Conservation (phyloP, 2,888 invertebrate genomes). For the Rhodophaea formosa region DNA sequence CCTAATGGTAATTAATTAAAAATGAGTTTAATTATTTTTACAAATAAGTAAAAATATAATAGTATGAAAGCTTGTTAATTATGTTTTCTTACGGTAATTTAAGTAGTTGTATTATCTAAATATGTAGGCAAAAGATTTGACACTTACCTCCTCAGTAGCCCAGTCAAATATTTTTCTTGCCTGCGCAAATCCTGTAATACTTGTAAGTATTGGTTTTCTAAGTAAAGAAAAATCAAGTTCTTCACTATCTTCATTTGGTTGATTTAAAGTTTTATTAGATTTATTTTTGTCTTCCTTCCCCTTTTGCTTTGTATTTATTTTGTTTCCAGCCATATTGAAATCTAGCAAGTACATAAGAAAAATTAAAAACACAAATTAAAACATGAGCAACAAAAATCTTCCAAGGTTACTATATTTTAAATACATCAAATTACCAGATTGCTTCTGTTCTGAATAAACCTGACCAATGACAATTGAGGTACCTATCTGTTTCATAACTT, state of each 20-base stretch:
- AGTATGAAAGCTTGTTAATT: too few species aligned
- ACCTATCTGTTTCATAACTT: slow-evolving; percentile 2
- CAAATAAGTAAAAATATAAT: too few species aligned
- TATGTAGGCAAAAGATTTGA: background rate
- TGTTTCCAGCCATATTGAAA: slow-evolving; percentile 69
- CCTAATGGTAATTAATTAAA: too few species aligned
- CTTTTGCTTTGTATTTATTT: slow-evolving; percentile 64
- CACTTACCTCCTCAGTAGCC: slow-evolving; percentile 87
- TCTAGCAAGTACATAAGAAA: slow-evolving; percentile 15
- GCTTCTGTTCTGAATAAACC: slow-evolving; percentile 47
- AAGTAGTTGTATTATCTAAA: too few species aligned
- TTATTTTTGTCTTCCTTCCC: slow-evolving; percentile 65
- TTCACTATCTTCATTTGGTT: slow-evolving; percentile 60
- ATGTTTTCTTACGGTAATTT: too few species aligned
- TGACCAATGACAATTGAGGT: slow-evolving; percentile 41
- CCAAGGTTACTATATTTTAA: slow-evolving; percentile 6
- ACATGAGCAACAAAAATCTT: background rate
- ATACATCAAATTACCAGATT: slow-evolving; percentile 19
- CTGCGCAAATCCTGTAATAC: slow-evolving; percentile 85
- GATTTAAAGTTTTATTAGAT: slow-evolving; percentile 50
- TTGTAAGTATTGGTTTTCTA: slow-evolving; percentile 85
- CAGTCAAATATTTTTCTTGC: slow-evolving; percentile 86
- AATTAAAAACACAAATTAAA: background rate
- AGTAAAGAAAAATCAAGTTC: slow-evolving; percentile 79
- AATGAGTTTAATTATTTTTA: too few species aligned